Conservation (phyloP, 2,113 vertebrate species). For the Columbina picui region DNA sequence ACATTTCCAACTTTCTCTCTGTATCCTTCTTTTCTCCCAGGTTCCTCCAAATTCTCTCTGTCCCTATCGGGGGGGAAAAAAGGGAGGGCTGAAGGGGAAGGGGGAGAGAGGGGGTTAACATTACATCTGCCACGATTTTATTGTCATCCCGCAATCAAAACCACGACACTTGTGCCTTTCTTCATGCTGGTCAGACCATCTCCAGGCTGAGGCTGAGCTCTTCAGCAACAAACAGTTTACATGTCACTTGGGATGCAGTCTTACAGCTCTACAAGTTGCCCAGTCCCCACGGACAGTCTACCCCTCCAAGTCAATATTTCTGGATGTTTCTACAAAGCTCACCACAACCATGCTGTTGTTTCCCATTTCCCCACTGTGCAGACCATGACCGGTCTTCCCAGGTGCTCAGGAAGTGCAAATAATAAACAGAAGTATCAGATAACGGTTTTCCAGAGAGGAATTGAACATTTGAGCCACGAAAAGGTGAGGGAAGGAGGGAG, state of each 20-base stretch:
- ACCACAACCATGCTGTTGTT: neutral
- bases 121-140: no score
- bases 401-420: neutral
- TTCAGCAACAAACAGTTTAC: neutral
- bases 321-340: neutral
- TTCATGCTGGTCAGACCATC: neutral
- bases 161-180: neutral
- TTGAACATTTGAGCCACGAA: neutral
- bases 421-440: neutral
- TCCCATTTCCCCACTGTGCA: neutral
- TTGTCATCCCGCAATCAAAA: no score
- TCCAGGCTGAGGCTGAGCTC: neutral
- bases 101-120: no score
- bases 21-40: no score
- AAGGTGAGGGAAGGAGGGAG: neutral
- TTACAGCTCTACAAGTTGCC: neutral
- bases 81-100: no score
- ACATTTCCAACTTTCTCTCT: no score
- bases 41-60: no score
- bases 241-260: neutral
- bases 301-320: neutral
- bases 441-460: neutral
- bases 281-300: neutral
- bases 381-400: neutral
- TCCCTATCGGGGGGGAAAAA: no score